Evolutionary conservation across 2,797 vertebrate species (phyloP).

Genomic region (Takifugu ocellatus): DNA sequence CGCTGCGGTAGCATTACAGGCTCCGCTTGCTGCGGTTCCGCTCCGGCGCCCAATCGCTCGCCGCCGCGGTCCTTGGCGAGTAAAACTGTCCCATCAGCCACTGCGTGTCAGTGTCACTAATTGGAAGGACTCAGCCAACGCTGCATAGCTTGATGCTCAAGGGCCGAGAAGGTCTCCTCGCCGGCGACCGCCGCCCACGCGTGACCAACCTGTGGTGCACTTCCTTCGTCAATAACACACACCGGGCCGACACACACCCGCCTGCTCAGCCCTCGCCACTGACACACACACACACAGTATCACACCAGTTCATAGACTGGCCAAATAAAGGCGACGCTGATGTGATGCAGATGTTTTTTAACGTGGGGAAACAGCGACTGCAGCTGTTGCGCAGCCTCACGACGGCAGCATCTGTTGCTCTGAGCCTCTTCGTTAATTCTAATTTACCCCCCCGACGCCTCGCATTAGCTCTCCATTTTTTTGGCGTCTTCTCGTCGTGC

Average conservation of each 20-base stretch:
- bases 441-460: conserved; percentile 46
- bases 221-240: too few relatives aligned
- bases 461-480: conserved; percentile 31
- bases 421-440: conserved; percentile 34
- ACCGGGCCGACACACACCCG: too few relatives aligned
- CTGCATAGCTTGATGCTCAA: conserved; percentile 39
- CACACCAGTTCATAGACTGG: conserved; percentile 19
- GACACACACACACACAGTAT: too few relatives aligned
- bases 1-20: conserved; percentile 26
- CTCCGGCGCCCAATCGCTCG: conserved; percentile 34
- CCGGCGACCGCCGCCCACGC: not conserved
- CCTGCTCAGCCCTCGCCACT: too few relatives aligned
- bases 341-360: conserved; percentile 19
- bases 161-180: conserved; percentile 17
- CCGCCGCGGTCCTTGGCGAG: conserved; percentile 16
- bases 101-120: conserved; percentile 27
- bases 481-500: conserved; percentile 21
- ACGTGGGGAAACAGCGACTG: not conserved
- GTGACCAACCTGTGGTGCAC: too few relatives aligned
- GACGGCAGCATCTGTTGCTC: conserved; percentile 39
- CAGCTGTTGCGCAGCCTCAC: conserved; percentile 8
- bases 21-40: conserved; percentile 35
- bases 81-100: conserved; percentile 28
- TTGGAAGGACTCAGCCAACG: conserved; percentile 48
- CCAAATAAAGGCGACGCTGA: conserved; percentile 19